Evolutionary conservation across 2,797 vertebrate genomes (phyloP), one percentile per base, ranked within the genome.

Genomic region (Lemur catta): DNA sequence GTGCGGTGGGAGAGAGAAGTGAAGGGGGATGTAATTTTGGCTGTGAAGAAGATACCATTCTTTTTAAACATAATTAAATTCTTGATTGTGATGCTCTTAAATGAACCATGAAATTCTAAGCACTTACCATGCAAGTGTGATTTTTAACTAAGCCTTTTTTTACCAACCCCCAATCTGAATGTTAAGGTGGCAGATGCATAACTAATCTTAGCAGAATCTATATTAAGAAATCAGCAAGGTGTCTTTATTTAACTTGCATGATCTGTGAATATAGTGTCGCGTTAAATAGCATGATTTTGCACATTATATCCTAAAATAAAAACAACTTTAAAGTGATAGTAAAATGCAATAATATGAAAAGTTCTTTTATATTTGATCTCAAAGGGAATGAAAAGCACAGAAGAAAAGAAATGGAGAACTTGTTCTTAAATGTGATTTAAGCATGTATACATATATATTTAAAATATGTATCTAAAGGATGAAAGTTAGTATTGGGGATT

Each of bases 121-220:
- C 92, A 97, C 95, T 98, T 97, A 97, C 94, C 85, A 91, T 12
- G 75, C 63, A 52, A 92, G 80, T 80, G 30, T 20, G 43, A 96
- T 98, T 97, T 96, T 97, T 97, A 97, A 97, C 89, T 96, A 93
- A 79, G 81, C 18, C 75, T 84, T 94, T 97, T 82, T 97, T 81
- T 26, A n/a, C 67, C 28, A 18, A 18, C 79, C 91, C 87, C 46
- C 97, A 97, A 97, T 96, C 95, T 96, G 97, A 98, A 98, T 98
- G 93, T 94, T 98, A 98, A 98, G 89, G 75, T 52, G 92, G 20
- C 87, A 93, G 96, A 97, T 98, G 20, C 0, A 79, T 97, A 97
- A 97, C 98, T 98, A 97, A 98, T 98, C 96, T 98, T 94, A 84
- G 93, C 93, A 95, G 91, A 96, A 87, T 97, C 97, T 97, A 94